Conservation (phyloP, 2,888 invertebrate species). For the Nomada fabriciana region DNA sequence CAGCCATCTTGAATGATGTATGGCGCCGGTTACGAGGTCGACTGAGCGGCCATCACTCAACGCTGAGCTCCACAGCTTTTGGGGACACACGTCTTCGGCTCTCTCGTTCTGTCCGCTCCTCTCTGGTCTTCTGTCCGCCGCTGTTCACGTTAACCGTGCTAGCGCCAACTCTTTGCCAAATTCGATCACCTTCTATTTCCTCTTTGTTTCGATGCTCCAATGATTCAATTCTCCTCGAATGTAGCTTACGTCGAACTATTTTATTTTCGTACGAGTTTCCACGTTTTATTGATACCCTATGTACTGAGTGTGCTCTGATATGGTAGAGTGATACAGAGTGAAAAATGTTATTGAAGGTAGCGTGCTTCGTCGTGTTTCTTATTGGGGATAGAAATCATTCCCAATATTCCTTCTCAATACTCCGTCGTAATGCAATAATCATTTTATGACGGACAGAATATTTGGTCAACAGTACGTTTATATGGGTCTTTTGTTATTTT, state of each 20-base stretch:
- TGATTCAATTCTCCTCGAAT: no score
- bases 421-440: no score
- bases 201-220: neutral
- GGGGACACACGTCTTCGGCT: conserved; percentile 73
- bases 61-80: conserved; percentile 76
- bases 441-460: no score
- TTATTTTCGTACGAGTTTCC: neutral
- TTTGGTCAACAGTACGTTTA: no score
- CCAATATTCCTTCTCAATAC: no score
- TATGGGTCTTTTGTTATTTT: no score
- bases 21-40: conserved; percentile 87
- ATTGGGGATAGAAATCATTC: no score
- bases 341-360: no score
- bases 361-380: no score
- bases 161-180: conserved; percentile 16
- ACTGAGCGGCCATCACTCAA: conserved; percentile 87
- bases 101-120: conserved; percentile 71
- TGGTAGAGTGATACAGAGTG: no score
- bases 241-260: no score
- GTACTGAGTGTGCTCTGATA: no score
- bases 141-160: conserved; percentile 40
- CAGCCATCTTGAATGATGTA: conserved; percentile 86
- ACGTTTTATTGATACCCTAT: neutral
- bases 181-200: conserved; percentile 4
- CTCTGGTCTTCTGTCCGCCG: conserved; percentile 56